phyloP scores from a whole-genome alignment of 2,888 invertebrate genomes.

The Thymelicus lineola region DNA sequence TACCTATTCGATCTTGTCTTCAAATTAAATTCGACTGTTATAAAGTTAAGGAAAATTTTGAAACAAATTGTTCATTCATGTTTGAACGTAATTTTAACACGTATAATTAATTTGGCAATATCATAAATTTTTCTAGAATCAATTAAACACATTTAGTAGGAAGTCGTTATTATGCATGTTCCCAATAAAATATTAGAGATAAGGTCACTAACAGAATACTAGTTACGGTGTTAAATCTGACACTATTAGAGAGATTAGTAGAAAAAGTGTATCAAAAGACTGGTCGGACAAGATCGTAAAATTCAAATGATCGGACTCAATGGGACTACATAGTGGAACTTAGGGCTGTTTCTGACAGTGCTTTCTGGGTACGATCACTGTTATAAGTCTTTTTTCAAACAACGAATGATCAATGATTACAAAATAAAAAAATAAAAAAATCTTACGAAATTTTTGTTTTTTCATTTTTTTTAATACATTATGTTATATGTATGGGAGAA shows the following conservation, averaged over 20 bases:
- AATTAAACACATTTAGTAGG: conserved; percentile 30
- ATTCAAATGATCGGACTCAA: conserved; percentile 40
- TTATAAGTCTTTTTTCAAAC: not conserved
- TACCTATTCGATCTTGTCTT: too few relatives aligned
- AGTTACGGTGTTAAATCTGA: conserved; percentile 26
- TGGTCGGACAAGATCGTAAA: conserved; percentile 47
- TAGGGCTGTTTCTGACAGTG: conserved; percentile 20
- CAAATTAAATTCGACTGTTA: not conserved
- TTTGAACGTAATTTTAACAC: not conserved
- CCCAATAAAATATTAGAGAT: conserved; percentile 31
- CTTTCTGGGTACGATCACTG: not conserved
- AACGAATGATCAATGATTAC: too few relatives aligned
- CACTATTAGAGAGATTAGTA: conserved; percentile 33
- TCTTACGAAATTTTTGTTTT: too few relatives aligned
- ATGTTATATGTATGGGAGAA: too few relatives aligned
- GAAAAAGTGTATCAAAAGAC: conserved; percentile 41
- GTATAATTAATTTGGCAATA: conserved; percentile 2
- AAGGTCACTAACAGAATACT: conserved; percentile 24
- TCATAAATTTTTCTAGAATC: conserved; percentile 26
- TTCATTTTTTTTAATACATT: too few relatives aligned
- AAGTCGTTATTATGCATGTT: conserved; percentile 32
- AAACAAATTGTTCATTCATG: not conserved
- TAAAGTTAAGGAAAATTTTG: not conserved
- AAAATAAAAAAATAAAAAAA: too few relatives aligned
- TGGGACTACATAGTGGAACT: not conserved